Base-by-base conservation (phyloP, 2,113 vertebrate species). In the Larimichthys polyactis region DNA sequence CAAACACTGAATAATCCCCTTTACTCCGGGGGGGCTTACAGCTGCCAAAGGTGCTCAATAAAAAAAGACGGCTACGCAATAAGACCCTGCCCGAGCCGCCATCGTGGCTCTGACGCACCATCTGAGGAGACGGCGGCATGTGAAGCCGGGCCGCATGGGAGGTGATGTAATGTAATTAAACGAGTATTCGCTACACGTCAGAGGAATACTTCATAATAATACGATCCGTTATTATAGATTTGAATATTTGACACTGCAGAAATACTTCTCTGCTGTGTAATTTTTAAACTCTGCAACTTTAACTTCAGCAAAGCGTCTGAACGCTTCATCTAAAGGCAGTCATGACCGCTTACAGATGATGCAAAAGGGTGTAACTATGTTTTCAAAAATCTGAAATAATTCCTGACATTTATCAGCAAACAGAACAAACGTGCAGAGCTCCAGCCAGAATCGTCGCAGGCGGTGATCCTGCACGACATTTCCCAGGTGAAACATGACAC, bases 1-100 rank as follows among this genome's bases (percentile, higher is more conserved):
- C 94, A 94, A 96, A 95, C 93, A 93, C 92, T 92, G 70, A 66
- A 91, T 96, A 96, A 96, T 96, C 95, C 92, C 81, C 86, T 93
- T 93, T 90, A 86, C 91, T 85, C 85, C 20, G 29, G 2, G 55
- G 82, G 77, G 92, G 85, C 59, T 93, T 78, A 90, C 87, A 90
- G 90, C 93, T 95, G 94, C 92, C 85, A 91, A 93, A 95, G 92
- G 93, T 92, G 89, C 82, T 93, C 82, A 71, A 0, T 87, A 86
- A 86, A 86, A 52, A 54, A 40, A 27, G 27, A 66, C 55, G 63
- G 0, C 75, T 10, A 46, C 11, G 73, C 74, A 78, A 82, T 70
- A 83, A 84, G 59, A 75, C 88, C 67, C 32, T 9, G 11, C 65
- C 63, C 0, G 11, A 71, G 81, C 46, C 3, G 72, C 86, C 84